Base-by-base conservation (phyloP, 2,888 invertebrate genomes). In the Vandiemenella viatica region DNA sequence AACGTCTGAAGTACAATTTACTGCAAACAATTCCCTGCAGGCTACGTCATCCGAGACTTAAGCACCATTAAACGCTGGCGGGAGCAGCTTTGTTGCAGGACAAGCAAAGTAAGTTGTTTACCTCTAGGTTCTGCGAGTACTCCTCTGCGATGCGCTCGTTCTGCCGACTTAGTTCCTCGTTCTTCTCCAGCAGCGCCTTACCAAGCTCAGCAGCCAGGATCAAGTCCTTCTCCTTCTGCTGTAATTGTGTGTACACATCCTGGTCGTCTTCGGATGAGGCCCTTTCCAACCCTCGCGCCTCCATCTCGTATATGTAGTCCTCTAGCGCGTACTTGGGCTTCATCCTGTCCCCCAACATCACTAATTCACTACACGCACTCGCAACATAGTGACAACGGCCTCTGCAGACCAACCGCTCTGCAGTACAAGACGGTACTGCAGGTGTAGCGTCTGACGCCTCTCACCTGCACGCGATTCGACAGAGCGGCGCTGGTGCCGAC, bases 131-230 rank as follows among this genome's bases (percentile, higher is more conserved):
- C 59, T 78, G 79, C 49, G 83, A 83, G 70, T 84, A 92, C 61
- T 92, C 90, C 65, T 92, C 91, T 44, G 82, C 74, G 46, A 84
- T 69, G 50, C 79, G 75, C 58, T 93, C 92, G 66, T 88, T 83
- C 61, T 88, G 86, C 60, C 80, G 79, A 61, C 84, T 86, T 58
- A 95, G 69, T 63, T 92, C 91, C 63, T 91, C 86, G 65, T 93
- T 95, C 65, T 90, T 88, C 60, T 92, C 92, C 55, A 95, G 70
- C 49, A 95, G 69, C 1, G 93, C 93, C 65, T 93, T 93, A 42
- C 95, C 95, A 47, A 95, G 71, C 66, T 95, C 92, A 0, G 93
- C 95, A 1, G 93, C 93, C 48, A 95, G 70, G 53, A 90, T 77
- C 48, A 93, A 74, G 64, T 93, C 92, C 51, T 85, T 83, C 62